phyloP scores from a whole-genome alignment of 1,140 invertebrate species.

The Anagrus nilaparvatae region DNA sequence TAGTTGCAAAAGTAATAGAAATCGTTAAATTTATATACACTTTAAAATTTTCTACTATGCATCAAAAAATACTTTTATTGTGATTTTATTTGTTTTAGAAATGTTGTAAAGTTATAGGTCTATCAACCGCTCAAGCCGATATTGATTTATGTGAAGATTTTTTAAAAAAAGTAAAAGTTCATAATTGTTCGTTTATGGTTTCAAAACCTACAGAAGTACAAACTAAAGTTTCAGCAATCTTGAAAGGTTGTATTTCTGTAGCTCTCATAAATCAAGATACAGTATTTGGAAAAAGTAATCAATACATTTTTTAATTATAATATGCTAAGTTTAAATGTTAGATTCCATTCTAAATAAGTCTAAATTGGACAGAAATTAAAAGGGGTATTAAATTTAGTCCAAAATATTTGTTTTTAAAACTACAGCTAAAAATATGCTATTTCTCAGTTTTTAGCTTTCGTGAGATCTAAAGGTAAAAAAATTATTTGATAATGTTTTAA shows the following conservation, averaged over 20 bases:
- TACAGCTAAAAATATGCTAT: no score
- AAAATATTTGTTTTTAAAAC: no score
- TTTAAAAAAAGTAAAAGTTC: background rate
- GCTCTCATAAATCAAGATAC: constrained; percentile 7
- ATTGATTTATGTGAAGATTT: constrained; percentile 9
- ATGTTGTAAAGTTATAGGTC: constrained; percentile 14
- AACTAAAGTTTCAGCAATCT: constrained; percentile 8
- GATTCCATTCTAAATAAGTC: no score
- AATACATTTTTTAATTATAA: no score
- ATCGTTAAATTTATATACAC: no score
- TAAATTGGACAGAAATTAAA: no score
- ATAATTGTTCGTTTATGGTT: constrained; percentile 12
- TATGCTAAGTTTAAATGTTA: no score
- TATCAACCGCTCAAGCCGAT: background rate
- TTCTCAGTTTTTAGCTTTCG: no score
- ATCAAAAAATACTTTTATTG: background rate
- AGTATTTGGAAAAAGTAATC: constrained; percentile 14
- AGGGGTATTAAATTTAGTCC: no score
- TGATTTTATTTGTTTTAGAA: constrained; percentile 8
- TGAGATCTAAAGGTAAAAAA: no score
- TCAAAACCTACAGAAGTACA: constrained; percentile 5
- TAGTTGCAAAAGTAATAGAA: constrained; percentile 12
- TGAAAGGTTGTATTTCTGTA: constrained; percentile 8
- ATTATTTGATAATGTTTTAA: no score
- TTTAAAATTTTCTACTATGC: no score